Evolutionary conservation across 2,797 vertebrate species (phyloP), one percentile per base, ranked within the genome.

Genomic region (Echiichthys vipera): DNA sequence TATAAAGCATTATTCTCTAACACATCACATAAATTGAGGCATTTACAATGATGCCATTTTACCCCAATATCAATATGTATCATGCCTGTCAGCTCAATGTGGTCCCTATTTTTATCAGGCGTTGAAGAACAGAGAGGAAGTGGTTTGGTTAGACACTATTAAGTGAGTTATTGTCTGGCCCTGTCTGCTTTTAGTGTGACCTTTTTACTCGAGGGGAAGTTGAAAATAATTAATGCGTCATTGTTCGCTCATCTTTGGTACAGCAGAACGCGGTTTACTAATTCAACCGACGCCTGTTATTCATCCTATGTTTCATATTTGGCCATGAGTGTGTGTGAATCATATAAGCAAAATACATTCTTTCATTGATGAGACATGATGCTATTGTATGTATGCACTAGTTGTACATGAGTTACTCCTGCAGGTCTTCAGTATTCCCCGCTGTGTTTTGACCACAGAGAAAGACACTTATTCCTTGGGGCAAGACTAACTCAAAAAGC

Each of bases 31-130:
- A 50, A n/a, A n/a, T n/a, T n/a, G 6, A 50, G 20, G 2, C 5
- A 6, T 46, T 68, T 40, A 57, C 50, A 13, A 14, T 7, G 2
- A 3, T 25, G 15, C 4, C 5, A 8, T 50, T 47, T 53, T 62
- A 8, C 2, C 36, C n/a, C 11, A 36, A 20, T 68, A 22, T 54
- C 7, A 51, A 24, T 55, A 36, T 71, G 70, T 37, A 53, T 74
- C n/a, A 46, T 63, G 29, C 1, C 29, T 27, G 20, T 65, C 25
- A n/a, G 51, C 39, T 70, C 62, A 67, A 27, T 34, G 7, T 45
- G 55, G 12, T 53, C 39, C 81, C 20, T 73, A 13, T 78, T 80
- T 76, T 76, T 51, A 61, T 81, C 65, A 62, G 46, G 59, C 37
- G 5, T 8, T 55, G 40, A 65, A 22, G 13, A 4, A 55, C 42